Evolutionary conservation across 35 echinoderm and acorn worm genomes (phyloP).

Genomic region (Ptychodera flava): DNA sequence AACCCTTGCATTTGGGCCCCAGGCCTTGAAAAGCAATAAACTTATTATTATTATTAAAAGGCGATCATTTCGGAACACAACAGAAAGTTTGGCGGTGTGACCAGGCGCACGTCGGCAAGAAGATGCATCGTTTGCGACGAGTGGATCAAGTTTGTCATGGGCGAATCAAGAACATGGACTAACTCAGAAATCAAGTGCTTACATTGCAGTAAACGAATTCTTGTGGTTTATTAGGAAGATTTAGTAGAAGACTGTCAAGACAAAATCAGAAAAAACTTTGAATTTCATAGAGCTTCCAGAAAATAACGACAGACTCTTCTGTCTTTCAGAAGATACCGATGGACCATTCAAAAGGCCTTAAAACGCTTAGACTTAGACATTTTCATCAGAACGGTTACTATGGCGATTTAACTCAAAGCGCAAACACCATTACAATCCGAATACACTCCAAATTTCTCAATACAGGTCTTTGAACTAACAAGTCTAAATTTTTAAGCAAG

Average conservation of each 20-base stretch:
- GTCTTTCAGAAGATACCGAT: not conserved
- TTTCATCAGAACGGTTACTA: not conserved
- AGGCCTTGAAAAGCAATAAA: no score
- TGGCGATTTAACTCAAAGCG: not conserved
- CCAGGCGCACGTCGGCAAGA: not conserved
- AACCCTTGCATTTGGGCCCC: no score
- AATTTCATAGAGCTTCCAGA: not conserved
- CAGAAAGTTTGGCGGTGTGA: not conserved
- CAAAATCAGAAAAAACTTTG: not conserved
- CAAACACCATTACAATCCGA: not conserved
- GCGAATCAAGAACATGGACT: not conserved
- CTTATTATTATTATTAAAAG: no score
- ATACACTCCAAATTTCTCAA: no score
- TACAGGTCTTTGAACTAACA: no score
- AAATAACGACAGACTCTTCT: not conserved
- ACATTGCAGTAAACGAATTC: not conserved
- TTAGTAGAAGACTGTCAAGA: not conserved
- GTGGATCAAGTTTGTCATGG: not conserved
- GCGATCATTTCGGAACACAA: not conserved
- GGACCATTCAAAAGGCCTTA: not conserved
- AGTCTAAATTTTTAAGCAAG: no score
- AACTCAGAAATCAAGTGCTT: not conserved
- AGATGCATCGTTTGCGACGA: not conserved
- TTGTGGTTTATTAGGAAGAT: not conserved
- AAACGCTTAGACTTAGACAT: not conserved